Evolutionary conservation across 2,888 invertebrate genomes (phyloP).

Genomic region (Listrodromus nycthemerus): DNA sequence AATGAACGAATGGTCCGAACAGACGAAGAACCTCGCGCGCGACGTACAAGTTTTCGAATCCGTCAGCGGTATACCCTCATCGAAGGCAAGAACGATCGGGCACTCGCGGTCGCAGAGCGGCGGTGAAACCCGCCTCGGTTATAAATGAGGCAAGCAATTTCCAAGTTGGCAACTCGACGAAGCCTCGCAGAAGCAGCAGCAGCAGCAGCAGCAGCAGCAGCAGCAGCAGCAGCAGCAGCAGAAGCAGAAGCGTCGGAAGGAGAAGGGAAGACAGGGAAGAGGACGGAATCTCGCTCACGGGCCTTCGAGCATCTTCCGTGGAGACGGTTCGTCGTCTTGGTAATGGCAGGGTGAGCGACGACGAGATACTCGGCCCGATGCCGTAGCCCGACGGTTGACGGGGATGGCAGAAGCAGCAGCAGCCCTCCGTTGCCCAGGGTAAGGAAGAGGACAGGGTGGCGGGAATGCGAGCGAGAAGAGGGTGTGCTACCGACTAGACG

Average conservation of each 20-base stretch:
- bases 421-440: slow-evolving; percentile 51
- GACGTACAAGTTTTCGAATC: slow-evolving; percentile 53
- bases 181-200: slow-evolving; percentile 62
- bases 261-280: slow-evolving; percentile 25
- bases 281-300: slow-evolving; percentile 5
- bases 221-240: slow-evolving; percentile 49
- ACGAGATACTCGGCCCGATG: slow-evolving; percentile 64
- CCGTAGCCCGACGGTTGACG: slow-evolving; percentile 67
- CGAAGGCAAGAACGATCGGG: slow-evolving; percentile 72
- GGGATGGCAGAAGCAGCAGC: slow-evolving; percentile 35
- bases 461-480: slow-evolving; percentile 46
- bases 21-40: slow-evolving; percentile 7
- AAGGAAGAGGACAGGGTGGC: slow-evolving; percentile 16
- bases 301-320: slow-evolving; percentile 54
- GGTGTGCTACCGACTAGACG: slow-evolving; percentile 76
- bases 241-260: slow-evolving; percentile 17
- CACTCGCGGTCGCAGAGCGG: slow-evolving; percentile 69
- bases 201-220: slow-evolving; percentile 37
- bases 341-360: slow-evolving; percentile 29
- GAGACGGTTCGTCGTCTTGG: slow-evolving; percentile 53
- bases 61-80: slow-evolving; percentile 54
- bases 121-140: slow-evolving; percentile 69
- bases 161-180: slow-evolving; percentile 81
- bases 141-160: slow-evolving; percentile 82
- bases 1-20: slow-evolving; percentile 13